These are phyloP conservation scores for Oncorhynchus clarkii DNA, from an alignment of 2,113 vertebrate species.

Conservation along the genomic window DNA sequence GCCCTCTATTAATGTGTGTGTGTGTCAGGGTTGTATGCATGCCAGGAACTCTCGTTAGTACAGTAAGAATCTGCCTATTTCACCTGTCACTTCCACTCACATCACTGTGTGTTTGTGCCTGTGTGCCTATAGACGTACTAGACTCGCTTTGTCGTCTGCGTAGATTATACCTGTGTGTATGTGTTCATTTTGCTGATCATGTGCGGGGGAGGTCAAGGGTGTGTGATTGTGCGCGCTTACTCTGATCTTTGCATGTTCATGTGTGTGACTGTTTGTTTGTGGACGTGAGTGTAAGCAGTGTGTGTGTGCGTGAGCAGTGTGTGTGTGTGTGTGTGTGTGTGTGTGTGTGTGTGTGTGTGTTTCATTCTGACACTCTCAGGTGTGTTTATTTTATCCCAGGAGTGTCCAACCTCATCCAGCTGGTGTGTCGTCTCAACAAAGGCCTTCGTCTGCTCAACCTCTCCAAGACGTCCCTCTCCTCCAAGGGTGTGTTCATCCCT, in stretches of 20 bases:
- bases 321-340: not conserved
- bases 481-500: constrained; percentile 72
- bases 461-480: constrained; percentile 84
- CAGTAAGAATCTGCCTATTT: constrained; percentile 34
- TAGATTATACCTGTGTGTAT: no score
- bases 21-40: constrained; percentile 20
- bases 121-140: not conserved
- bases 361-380: no score
- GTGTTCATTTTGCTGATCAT: no score
- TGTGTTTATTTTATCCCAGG: constrained; percentile 56
- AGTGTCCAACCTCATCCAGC: constrained; percentile 85
- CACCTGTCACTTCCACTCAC: constrained; percentile 50
- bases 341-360: no score
- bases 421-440: constrained; percentile 84
- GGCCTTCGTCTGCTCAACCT: constrained; percentile 86
- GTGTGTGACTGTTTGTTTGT: not conserved
- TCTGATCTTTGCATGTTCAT: not conserved
- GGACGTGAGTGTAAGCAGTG: not conserved
- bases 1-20: not conserved
- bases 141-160: not conserved
- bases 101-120: constrained; percentile 22
- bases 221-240: not conserved
- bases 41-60: constrained; percentile 38
- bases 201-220: no score
- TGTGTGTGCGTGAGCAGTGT: not conserved